Base-by-base conservation (phyloP, 1,140 invertebrate species). In the Plutomurus gul region DNA sequence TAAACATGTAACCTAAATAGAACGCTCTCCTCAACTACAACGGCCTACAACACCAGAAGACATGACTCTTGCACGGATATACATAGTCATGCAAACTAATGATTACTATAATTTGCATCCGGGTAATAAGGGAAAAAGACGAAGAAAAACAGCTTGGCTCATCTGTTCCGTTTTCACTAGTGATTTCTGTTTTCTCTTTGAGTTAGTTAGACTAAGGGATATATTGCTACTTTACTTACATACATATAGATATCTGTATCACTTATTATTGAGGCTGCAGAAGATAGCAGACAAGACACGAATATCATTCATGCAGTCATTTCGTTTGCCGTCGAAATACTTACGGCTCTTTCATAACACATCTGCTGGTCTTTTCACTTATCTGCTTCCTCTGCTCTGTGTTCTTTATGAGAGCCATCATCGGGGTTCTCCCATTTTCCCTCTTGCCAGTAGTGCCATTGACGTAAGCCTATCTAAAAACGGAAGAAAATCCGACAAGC, bases 101-200 rank as follows among this genome's bases (percentile, higher is more conserved):
- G 25, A 60, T 30, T 30, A 25, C 16, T 2, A 33, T 65, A 65
- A 65, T 65, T 65, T 65, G 56, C 56, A 65, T 65, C 27, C 56
- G 56, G 56, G 27, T 65, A 65, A 7, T 36, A 36, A 60, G 51
- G 51, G 25, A 27, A 60, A 27, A 27, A 27, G n/a, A n/a, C n/a
- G n/a, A n/a, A n/a, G 56, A 65, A 65, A 60, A 65, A 65, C 56
- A 65, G 56, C 56, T 65, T 65, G 56, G 27, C 56, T 65, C 56
- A 65, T 65, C 56, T 65, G 56, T 36, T 65, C 56, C 25, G 13
- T 36, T 33, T 36, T 65, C 56, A 25, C n/a, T 65, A 33, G 25
- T 65, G n/a, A n/a, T n/a, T n/a, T n/a, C n/a, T n/a, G n/a, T n/a
- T n/a, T n/a, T n/a, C n/a, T n/a, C n/a, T n/a, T n/a, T n/a, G n/a